Conservation (phyloP, 2,888 invertebrate genomes). For the Drosophila ezoana region DNA sequence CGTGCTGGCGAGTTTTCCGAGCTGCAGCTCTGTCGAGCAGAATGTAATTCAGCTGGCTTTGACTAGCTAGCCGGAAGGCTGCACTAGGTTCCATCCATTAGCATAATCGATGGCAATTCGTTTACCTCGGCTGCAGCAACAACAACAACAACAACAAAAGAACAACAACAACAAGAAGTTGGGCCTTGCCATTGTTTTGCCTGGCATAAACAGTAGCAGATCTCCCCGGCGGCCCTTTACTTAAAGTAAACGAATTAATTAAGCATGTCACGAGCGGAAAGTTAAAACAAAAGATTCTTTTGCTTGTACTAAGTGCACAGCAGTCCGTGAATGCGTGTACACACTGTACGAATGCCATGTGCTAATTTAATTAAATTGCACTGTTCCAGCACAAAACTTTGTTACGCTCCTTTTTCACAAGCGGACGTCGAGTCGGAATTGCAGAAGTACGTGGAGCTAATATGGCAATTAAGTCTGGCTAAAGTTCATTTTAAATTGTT, state of each 20-base stretch:
- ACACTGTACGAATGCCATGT: slow-evolving; percentile 61
- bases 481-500: slow-evolving; percentile 55
- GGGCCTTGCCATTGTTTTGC: slow-evolving; percentile 39
- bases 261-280: slow-evolving; percentile 70
- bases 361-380: slow-evolving; percentile 73
- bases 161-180: slow-evolving; percentile 4
- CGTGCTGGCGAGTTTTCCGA: slow-evolving; percentile 9
- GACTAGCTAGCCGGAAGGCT: slow-evolving; percentile 15
- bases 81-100: slow-evolving; percentile 49
- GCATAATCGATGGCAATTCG: slow-evolving; percentile 73
- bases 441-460: slow-evolving; percentile 42
- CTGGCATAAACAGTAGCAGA: slow-evolving; percentile 19
- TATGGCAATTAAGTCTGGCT: slow-evolving; percentile 58
- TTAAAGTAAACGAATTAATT: slow-evolving; percentile 73
- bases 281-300: slow-evolving; percentile 68
- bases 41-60: slow-evolving; percentile 34
- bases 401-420: slow-evolving; percentile 6
- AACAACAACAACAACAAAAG: slow-evolving; percentile 7
- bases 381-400: slow-evolving; percentile 28
- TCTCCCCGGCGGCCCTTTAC: slow-evolving; percentile 1
- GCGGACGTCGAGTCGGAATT: neutral
- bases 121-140: slow-evolving; percentile 28
- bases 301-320: slow-evolving; percentile 7
- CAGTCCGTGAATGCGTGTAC: slow-evolving; percentile 14
- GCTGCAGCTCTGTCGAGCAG: neutral